These are phyloP conservation scores for Philopedon plagiatum DNA, from an alignment of 2,888 invertebrate species.

Conservation along the genomic window DNA sequence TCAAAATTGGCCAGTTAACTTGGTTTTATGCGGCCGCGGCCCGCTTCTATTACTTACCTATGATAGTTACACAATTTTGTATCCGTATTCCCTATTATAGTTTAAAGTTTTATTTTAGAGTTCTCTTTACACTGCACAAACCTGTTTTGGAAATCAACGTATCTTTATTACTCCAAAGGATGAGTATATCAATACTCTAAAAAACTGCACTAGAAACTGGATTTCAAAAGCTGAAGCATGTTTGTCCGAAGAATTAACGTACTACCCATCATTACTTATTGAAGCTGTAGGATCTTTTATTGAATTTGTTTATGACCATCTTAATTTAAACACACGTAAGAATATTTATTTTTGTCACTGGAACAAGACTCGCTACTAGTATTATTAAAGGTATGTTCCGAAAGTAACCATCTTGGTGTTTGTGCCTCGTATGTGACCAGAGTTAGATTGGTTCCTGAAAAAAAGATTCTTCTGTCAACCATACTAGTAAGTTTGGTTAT, in stretches of 20 bases:
- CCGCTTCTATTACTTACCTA: too few relatives aligned
- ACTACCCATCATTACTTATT: constrained; percentile 43
- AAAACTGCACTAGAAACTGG: constrained; percentile 31
- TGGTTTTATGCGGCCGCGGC: too few relatives aligned
- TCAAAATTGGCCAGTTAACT: too few relatives aligned
- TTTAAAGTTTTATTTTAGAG: background rate
- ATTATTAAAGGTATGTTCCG: too few relatives aligned
- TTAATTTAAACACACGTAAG: constrained; percentile 29
- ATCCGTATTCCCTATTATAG: background rate
- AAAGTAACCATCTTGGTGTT: too few relatives aligned
- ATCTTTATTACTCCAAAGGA: constrained; percentile 34
- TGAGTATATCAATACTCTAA: constrained; percentile 20
- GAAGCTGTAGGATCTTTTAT: constrained; percentile 27
- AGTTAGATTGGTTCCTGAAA: too few relatives aligned
- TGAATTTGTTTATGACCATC: constrained; percentile 42
- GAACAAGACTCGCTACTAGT: too few relatives aligned
- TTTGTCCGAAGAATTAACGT: constrained; percentile 42
- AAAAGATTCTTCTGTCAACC: too few relatives aligned
- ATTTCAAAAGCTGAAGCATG: constrained; percentile 33
- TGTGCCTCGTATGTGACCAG: too few relatives aligned
- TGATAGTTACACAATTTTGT: background rate
- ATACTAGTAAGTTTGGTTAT: too few relatives aligned
- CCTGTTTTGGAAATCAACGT: background rate
- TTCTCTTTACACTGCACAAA: background rate
- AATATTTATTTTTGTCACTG: background rate